A percentile compares a stretch with the other conserved stretches of the same genome.
Evolutionary conservation across 2,113 vertebrate species (phyloP).

Genomic region (Gymnorhina tibicen): DNA sequence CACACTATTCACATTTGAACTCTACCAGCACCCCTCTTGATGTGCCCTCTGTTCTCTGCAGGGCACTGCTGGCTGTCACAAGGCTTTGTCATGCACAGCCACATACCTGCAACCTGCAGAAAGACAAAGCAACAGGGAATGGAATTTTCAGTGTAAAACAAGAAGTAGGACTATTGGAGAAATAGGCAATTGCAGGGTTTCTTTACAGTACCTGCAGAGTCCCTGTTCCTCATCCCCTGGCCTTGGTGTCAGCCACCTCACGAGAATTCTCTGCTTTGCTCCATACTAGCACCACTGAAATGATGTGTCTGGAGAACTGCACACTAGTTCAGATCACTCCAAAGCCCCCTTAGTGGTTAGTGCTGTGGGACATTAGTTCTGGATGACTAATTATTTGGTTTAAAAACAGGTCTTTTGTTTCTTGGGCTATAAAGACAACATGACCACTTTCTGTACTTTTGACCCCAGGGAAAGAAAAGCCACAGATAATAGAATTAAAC

Average conservation of each 20-base stretch:
- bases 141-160: not conserved
- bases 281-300: not conserved
- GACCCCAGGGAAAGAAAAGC: slow-evolving; percentile 79
- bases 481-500: slow-evolving; percentile 87
- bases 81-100: not conserved
- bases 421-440: slow-evolving; percentile 64
- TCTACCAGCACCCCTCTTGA: not conserved
- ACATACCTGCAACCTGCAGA: not conserved
- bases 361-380: slow-evolving; percentile 63
- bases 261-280: not conserved
- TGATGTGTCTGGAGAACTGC: not conserved
- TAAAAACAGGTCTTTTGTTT: slow-evolving; percentile 65
- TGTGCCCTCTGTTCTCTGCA: not conserved
- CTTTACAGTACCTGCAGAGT: not conserved
- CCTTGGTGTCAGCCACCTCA: not conserved
- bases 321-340: not conserved
- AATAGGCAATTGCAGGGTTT: not conserved
- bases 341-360: slow-evolving; percentile 16
- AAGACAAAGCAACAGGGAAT: not conserved
- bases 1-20: not conserved
- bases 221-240: not conserved
- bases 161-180: not conserved
- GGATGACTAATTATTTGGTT: slow-evolving; percentile 68
- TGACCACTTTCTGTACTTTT: slow-evolving; percentile 76
- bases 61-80: not conserved